Conservation (phyloP, 2,797 vertebrate genomes). For the Pogoniulus pusillus region DNA sequence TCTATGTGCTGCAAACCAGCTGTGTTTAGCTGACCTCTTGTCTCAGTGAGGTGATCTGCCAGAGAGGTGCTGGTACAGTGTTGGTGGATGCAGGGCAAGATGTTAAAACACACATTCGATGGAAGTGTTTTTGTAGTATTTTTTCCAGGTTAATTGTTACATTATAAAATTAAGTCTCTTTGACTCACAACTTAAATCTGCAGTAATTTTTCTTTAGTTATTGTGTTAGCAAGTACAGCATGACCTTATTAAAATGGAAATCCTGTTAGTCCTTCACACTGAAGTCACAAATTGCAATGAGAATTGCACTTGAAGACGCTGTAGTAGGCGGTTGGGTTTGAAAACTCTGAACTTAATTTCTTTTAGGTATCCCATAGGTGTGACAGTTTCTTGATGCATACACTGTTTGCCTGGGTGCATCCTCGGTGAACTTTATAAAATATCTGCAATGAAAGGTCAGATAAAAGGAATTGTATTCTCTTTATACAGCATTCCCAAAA, state of each 20-base stretch:
- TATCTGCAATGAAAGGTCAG: not conserved
- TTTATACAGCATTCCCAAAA: not conserved
- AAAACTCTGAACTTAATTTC: not conserved
- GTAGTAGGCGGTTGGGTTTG: not conserved
- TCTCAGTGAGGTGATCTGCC: not conserved
- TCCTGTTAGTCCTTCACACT: slow-evolving; percentile 19
- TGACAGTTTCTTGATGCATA: not conserved
- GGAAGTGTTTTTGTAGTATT: not conserved
- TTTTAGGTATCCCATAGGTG: not conserved
- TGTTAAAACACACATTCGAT: not conserved
- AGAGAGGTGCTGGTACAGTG: not conserved
- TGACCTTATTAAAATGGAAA: slow-evolving; percentile 58
- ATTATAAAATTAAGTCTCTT: slow-evolving; percentile 37
- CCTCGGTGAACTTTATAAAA: not conserved
- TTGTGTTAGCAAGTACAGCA: slow-evolving; percentile 22
- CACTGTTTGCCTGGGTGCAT: not conserved
- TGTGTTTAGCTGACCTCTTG: not conserved
- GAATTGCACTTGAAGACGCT: not conserved
- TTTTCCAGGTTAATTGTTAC: slow-evolving; percentile 21
- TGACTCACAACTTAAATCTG: not conserved
- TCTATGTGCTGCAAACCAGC: not conserved
- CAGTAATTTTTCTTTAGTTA: slow-evolving; percentile 21
- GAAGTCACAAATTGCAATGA: not conserved
- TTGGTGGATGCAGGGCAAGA: not conserved
- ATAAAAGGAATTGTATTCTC: slow-evolving; percentile 33